Evolutionary conservation across 2,888 invertebrate species (phyloP), one percentile per base, ranked within the genome.

Genomic region (Hoplodrina ambigua): DNA sequence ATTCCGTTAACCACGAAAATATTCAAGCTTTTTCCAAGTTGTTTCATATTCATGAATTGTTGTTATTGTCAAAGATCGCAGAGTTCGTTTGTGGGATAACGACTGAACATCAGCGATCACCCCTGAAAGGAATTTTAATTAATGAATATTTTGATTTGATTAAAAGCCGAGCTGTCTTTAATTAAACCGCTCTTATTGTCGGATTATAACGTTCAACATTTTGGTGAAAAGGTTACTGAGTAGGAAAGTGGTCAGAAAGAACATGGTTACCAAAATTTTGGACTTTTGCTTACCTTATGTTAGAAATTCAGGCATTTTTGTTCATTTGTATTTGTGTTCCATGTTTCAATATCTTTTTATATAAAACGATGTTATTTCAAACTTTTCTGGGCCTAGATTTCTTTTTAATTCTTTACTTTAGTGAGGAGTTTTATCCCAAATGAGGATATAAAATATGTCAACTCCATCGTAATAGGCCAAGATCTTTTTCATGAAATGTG

Each of bases 31-130:
- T 44, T 69, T 46, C 20, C 53, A 52, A 59, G 46, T 54, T 60
- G 49, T 44, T 80, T 58, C 69, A 80, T 70, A 70, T 75, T 70
- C 63, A 78, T 78, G 66, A 61, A 54, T 41, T 50, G 49, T 65
- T 74, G 52, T 69, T 67, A 57, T 67, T 55, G 63, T 75, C 62
- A 64, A 70, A 70, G 66, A 69, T 53, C 15, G n/a, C 44, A n/a
- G 59, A 63, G 44, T 66, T 69, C 58, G 13, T 75, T 56, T 68
- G 65, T 56, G 41, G 6, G 17, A 44, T 64, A 64, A 55, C 52
- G 37, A 78, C 53, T 11, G 20, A 57, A 37, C 56, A 69, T 69
- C 53, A 49, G 15, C 15, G 25, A 59, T 52, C 58, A 25, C 15
- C 13, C 49, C 17, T 10, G n/a, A 78, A 59, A 58, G 20, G 58